These are phyloP conservation scores for Limosa lapponica DNA, from an alignment of 2,797 vertebrate species.

Conservation along the genomic window DNA sequence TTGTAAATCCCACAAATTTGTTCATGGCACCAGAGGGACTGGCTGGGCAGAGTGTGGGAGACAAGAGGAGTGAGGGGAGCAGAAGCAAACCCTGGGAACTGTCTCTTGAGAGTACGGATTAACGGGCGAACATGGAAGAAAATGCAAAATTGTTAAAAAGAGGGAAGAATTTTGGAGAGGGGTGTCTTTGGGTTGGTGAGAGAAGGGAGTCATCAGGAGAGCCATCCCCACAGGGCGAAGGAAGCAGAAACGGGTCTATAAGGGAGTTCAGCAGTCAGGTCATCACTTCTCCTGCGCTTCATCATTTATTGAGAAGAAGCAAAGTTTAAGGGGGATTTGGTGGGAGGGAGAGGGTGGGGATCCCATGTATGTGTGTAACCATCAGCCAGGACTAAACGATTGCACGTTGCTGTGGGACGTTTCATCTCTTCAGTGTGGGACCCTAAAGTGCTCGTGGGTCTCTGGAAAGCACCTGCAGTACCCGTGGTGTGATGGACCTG, in stretches of 20 bases:
- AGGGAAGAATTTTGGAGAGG: background rate
- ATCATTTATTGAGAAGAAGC: background rate
- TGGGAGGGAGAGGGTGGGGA: background rate
- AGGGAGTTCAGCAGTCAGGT: background rate
- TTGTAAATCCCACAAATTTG: background rate
- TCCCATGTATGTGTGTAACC: background rate
- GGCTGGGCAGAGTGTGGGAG: background rate
- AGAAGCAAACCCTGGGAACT: background rate
- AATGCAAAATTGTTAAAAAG: background rate
- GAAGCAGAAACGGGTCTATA: background rate
- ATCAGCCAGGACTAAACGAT: rapidly evolving
- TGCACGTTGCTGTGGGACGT: rapidly evolving
- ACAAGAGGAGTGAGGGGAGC: background rate
- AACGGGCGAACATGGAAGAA: background rate
- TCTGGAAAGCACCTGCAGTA: background rate
- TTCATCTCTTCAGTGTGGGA: background rate
- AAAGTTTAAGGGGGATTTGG: background rate
- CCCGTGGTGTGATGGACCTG: rapidly evolving
- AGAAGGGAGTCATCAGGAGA: background rate
- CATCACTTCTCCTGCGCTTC: background rate
- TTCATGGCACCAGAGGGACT: background rate
- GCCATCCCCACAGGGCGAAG: background rate
- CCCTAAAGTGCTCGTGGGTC: background rate
- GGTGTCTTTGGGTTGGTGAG: background rate
- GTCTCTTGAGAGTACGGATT: background rate